Evolutionary conservation across 2,888 invertebrate species (phyloP).

Genomic region (Luperina nickerlii): DNA sequence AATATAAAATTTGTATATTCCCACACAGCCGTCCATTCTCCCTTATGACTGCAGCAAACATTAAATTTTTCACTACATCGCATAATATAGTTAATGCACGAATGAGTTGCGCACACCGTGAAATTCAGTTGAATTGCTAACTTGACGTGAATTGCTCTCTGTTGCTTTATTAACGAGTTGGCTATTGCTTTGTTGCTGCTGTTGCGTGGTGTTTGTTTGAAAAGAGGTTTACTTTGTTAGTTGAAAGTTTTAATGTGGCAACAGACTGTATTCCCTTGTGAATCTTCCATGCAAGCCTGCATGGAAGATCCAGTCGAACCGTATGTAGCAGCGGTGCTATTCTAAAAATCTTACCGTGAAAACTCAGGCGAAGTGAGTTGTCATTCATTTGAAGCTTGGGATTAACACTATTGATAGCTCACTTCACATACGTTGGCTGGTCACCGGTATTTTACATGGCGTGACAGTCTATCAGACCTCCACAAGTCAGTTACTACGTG

Average conservation of each 20-base stretch:
- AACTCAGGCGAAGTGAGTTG: no score
- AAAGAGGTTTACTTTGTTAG: slow-evolving; percentile 16
- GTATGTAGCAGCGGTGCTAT: not conserved
- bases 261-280: not conserved
- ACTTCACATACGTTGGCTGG: no score
- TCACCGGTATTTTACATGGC: not conserved
- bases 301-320: not conserved
- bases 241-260: slow-evolving; percentile 6
- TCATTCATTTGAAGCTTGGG: no score
- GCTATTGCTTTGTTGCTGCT: slow-evolving; percentile 43
- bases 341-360: no score
- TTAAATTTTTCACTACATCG: slow-evolving; percentile 63
- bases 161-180: slow-evolving; percentile 62
- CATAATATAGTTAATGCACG: slow-evolving; percentile 62
- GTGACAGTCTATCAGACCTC: not conserved
- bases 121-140: slow-evolving; percentile 57
- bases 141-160: slow-evolving; percentile 58
- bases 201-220: slow-evolving; percentile 16
- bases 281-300: no score
- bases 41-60: slow-evolving; percentile 37
- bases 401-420: no score
- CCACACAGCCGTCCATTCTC: not conserved
- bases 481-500: not conserved
- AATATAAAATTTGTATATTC: not conserved
- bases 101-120: slow-evolving; percentile 43